Evolutionary conservation across 2,888 invertebrate genomes (phyloP), one percentile per base, ranked within the genome.

Genomic region (Drosophila peninsularis): DNA sequence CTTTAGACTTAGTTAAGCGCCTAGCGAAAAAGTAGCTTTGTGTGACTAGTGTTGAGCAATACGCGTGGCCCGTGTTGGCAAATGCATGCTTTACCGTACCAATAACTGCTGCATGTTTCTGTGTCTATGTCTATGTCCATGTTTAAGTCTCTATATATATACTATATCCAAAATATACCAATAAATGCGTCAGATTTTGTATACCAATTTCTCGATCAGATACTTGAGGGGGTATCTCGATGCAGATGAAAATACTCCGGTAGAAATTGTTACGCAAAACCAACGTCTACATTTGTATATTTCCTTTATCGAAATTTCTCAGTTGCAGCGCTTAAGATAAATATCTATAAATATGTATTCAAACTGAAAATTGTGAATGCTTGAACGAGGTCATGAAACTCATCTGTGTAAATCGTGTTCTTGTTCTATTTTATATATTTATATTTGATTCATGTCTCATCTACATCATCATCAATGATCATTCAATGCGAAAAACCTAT

Each of bases 311-410:
- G 52, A 73, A 52, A 55, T 57, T 68, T 62, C 56, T 71, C 56
- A 80, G 68, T 74, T 66, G 89, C 83, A 80, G 83, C 72, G 71
- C 84, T 86, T 88, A 88, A 88, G 87, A 86, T 80, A 82, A 54
- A 57, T 70, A 36, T 37, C 11, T 1, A 27, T 11, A 5, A n/a
- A 44, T 50, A 42, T 32, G 11, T 41, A 65, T 37, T 24, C 3
- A 6, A 47, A 52, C 45, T 14, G 54, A 64, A 73, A 73, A 75
- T 58, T 56, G 14, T 62, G 11, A 70, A 55, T 52, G 80, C 82
- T 81, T 75, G 5, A 45, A 56, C 45, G 45, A 50, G 30, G 32
- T 69, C 84, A 73, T 64, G 49, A 67, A 87, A 70, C 81, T 84
- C 89, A 84, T 84, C 52, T 64, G 66, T 75, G 71, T 62, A 73